Percentiles rank a stretch among this genome's conserved stretches.
Evolutionary conservation across 2,888 invertebrate species (phyloP).

Genomic region (Cancer borealis): DNA sequence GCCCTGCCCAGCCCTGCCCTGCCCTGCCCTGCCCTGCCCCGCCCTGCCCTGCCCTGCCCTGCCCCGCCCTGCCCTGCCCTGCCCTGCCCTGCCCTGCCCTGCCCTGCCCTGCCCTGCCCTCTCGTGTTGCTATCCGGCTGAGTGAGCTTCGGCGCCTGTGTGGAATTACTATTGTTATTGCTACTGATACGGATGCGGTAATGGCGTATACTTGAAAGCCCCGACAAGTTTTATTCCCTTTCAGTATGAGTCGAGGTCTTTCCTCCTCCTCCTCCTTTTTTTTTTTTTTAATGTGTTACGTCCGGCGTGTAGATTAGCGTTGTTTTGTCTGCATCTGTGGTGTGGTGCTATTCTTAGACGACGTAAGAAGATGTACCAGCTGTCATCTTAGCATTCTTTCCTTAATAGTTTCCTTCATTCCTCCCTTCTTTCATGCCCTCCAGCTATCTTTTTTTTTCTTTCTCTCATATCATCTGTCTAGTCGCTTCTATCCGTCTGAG

Average conservation of each 20-base stretch:
- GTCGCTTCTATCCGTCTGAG: not conserved
- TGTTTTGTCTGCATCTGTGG: not conserved
- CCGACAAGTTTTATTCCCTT: not conserved
- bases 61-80: not conserved
- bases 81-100: not conserved
- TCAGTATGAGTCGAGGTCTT: not conserved
- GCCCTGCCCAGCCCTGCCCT: not conserved
- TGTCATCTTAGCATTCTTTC: not conserved
- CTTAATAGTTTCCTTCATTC: not conserved
- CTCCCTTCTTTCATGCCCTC: not conserved
- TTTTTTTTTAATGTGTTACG: not conserved
- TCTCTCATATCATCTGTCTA: not conserved
- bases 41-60: not conserved
- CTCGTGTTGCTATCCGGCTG: not conserved
- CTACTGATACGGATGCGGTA: not conserved
- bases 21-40: not conserved
- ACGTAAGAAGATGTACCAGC: not conserved
- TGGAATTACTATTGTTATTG: slow-evolving; percentile 12
- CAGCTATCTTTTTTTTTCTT: not conserved
- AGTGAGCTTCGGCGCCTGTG: not conserved
- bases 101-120: not conserved
- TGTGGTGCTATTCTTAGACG: not conserved
- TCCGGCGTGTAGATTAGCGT: not conserved
- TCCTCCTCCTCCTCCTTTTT: not conserved
- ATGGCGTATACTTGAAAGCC: not conserved